phyloP scores from a whole-genome alignment of 2,797 vertebrate species.

The Characodon lateralis region DNA sequence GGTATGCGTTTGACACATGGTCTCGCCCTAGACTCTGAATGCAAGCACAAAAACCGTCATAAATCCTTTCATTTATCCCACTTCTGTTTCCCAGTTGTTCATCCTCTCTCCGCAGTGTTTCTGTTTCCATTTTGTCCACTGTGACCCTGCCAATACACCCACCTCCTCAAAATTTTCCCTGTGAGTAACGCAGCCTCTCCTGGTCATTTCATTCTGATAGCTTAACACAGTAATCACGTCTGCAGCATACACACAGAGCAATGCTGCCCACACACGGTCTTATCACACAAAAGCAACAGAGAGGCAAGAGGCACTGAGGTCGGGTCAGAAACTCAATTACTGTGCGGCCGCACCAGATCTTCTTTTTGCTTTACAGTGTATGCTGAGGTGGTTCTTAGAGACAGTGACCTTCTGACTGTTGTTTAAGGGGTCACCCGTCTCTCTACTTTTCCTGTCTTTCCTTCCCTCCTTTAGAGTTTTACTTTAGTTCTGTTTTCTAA shows the following conservation, averaged over 20 bases:
- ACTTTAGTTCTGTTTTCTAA: conserved; percentile 51
- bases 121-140: conserved; percentile 56
- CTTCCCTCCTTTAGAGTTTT: conserved; percentile 35
- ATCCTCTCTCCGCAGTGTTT: conserved; percentile 49
- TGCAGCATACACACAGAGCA: conserved; percentile 42
- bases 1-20: conserved; percentile 49
- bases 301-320: conserved; percentile 61
- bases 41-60: conserved; percentile 38
- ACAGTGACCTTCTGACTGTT: conserved; percentile 44
- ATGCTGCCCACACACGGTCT: conserved; percentile 72
- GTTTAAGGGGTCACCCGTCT: conserved; percentile 43
- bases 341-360: conserved; percentile 44
- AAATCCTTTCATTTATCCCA: conserved; percentile 55
- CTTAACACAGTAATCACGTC: conserved; percentile 61
- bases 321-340: conserved; percentile 76
- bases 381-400: conserved; percentile 40
- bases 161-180: conserved; percentile 61
- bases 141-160: conserved; percentile 60
- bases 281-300: conserved; percentile 72
- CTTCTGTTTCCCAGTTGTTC: conserved; percentile 51
- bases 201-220: conserved; percentile 64
- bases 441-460: conserved; percentile 47
- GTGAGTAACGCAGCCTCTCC: conserved; percentile 56
- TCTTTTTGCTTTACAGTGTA: conserved; percentile 30
- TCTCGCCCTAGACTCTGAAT: conserved; percentile 49